phyloP scores from a whole-genome alignment of 2,797 vertebrate species.

The Ceryle rudis region DNA sequence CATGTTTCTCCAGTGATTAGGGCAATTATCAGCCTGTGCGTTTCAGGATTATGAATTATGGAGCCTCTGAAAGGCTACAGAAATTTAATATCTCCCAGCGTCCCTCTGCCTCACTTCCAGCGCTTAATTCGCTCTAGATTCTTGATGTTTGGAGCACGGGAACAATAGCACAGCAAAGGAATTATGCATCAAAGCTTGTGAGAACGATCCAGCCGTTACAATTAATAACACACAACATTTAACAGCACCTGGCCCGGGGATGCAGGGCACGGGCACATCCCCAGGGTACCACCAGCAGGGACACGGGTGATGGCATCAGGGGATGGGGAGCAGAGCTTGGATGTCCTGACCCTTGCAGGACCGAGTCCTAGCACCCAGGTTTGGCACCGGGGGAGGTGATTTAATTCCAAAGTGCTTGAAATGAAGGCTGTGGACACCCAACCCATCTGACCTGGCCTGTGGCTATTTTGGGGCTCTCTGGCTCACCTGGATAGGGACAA shows the following conservation, averaged over 20 bases:
- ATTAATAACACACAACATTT: rapidly evolving
- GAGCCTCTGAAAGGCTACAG: slow-evolving; percentile 58
- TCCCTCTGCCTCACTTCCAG: neutral
- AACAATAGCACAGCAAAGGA: neutral
- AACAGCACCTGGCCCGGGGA: rapidly evolving
- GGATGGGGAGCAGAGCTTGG: neutral
- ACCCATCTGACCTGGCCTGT: neutral
- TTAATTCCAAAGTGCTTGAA: neutral
- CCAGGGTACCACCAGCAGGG: neutral
- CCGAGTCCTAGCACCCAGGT: neutral
- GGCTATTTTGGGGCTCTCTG: neutral
- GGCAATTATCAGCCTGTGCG: slow-evolving; percentile 75
- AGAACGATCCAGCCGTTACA: rapidly evolving
- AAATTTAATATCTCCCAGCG: slow-evolving; percentile 26
- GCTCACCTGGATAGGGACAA: slow-evolving; percentile 1
- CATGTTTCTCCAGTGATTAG: slow-evolving; percentile 81
- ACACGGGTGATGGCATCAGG: rapidly evolving
- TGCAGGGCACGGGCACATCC: neutral
- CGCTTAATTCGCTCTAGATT: neutral
- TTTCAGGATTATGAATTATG: slow-evolving; percentile 81
- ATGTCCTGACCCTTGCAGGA: neutral
- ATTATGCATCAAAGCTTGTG: neutral
- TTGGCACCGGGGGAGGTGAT: neutral
- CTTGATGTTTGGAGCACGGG: neutral
- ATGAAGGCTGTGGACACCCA: neutral